A percentile compares a stretch with the other conserved stretches of the same genome.
phyloP scores from a whole-genome alignment of 2,113 vertebrate genomes.

The Hemicordylus capensis region DNA sequence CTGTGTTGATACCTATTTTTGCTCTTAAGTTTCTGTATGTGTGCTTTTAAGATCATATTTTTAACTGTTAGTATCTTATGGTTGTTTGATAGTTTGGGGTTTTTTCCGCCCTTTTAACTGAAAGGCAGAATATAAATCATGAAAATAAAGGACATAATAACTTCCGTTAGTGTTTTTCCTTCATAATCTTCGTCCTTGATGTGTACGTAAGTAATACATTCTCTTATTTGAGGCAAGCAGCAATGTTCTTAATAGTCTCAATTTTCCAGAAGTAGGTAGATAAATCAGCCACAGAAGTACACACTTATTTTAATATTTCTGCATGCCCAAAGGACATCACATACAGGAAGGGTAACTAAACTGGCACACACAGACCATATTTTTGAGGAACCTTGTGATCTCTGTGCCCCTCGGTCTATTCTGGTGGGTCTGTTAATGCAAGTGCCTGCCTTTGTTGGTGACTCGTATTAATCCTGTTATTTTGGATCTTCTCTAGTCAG shows the following conservation, averaged over 20 bases:
- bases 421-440: background rate
- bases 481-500: background rate
- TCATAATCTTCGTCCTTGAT: too few species aligned
- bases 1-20: too few species aligned
- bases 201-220: background rate
- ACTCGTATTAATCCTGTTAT: background rate
- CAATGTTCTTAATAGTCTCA: background rate
- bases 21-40: too few species aligned
- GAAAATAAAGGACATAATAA: too few species aligned
- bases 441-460: background rate
- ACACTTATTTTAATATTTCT: background rate
- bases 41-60: too few species aligned
- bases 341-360: background rate
- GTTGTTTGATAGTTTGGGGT: too few species aligned
- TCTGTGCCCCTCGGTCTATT: background rate
- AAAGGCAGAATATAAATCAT: too few species aligned
- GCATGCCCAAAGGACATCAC: background rate
- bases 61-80: too few species aligned
- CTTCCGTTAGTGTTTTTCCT: too few species aligned
- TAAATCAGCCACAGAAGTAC: background rate
- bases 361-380: background rate
- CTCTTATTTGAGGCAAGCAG: background rate
- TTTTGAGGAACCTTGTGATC: background rate
- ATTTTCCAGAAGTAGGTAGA: background rate
- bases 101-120: too few species aligned